A percentile compares a stretch with the other conserved stretches of the same genome.
Conservation (phyloP, 2,888 invertebrate genomes). For the Epsilonema sp. region DNA sequence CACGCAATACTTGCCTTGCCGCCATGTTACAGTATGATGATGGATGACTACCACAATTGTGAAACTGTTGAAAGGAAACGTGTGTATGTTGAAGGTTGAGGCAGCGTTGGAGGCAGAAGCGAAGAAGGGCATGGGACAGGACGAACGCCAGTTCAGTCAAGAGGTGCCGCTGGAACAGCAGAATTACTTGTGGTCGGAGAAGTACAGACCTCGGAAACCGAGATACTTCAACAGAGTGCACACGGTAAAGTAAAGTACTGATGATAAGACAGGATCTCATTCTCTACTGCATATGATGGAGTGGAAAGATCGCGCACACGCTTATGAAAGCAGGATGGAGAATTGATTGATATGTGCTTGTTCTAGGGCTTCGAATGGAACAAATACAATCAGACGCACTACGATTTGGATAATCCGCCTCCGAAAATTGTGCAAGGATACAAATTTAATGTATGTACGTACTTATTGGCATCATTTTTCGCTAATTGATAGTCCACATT, state of each 20-base stretch:
- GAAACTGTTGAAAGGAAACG: neutral
- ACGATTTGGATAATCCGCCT: constrained; percentile 99
- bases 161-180: constrained; percentile 61
- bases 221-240: constrained; percentile 72
- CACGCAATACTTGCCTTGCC: too few species aligned
- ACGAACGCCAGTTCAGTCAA: constrained; percentile 51
- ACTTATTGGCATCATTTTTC: constrained; percentile 5
- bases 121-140: constrained; percentile 57
- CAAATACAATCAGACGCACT: constrained; percentile 99
- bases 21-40: too few species aligned
- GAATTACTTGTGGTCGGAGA: constrained; percentile 86
- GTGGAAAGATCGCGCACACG: too few species aligned
- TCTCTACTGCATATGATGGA: too few species aligned
- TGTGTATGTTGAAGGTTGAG: too few species aligned
- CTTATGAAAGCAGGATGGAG: too few species aligned
- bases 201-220: constrained; percentile 88
- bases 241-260: too few species aligned
- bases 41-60: too few species aligned
- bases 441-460: constrained; percentile 60
- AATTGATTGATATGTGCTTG: too few species aligned
- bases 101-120: constrained; percentile 60
- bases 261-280: too few species aligned
- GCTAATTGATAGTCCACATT: neutral
- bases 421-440: constrained; percentile 99
- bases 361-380: constrained; percentile 89